These are phyloP conservation scores for Gobio gobio DNA, from an alignment of 2,113 vertebrate species.

Conservation along the genomic window DNA sequence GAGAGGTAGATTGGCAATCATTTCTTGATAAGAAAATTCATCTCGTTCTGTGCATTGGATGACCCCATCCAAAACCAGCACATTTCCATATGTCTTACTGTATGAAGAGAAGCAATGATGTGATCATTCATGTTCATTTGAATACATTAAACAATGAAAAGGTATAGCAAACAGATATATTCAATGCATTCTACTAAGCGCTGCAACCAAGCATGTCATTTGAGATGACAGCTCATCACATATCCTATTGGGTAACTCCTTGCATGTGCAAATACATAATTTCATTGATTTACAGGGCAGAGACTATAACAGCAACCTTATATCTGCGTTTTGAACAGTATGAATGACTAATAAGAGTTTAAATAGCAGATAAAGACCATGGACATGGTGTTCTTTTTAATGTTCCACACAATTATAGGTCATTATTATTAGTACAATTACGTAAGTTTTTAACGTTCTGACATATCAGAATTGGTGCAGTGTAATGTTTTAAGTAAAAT, in stretches of 20 bases:
- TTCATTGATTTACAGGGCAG: neutral
- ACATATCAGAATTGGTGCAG: neutral
- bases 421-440: neutral
- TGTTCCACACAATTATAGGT: neutral
- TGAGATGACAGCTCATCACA: neutral
- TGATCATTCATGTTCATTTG: neutral
- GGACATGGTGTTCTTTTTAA: neutral
- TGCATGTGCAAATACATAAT: neutral
- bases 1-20: constrained; percentile 94
- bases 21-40: constrained; percentile 98
- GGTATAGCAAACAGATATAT: neutral
- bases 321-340: neutral
- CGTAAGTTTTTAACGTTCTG: neutral
- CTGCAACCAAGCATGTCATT: neutral
- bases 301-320: neutral
- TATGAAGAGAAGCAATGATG: constrained; percentile 14
- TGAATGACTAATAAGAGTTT: neutral
- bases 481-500: neutral
- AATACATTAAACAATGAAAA: neutral
- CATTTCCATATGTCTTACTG: constrained; percentile 96
- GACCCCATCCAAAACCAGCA: constrained; percentile 93
- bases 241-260: neutral
- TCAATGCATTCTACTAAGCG: neutral
- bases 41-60: constrained; percentile 98
- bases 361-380: neutral